Percentiles rank a stretch among this genome's conserved stretches.
phyloP scores from a whole-genome alignment of 2,113 vertebrate genomes.

The Paratilapia polleni region DNA sequence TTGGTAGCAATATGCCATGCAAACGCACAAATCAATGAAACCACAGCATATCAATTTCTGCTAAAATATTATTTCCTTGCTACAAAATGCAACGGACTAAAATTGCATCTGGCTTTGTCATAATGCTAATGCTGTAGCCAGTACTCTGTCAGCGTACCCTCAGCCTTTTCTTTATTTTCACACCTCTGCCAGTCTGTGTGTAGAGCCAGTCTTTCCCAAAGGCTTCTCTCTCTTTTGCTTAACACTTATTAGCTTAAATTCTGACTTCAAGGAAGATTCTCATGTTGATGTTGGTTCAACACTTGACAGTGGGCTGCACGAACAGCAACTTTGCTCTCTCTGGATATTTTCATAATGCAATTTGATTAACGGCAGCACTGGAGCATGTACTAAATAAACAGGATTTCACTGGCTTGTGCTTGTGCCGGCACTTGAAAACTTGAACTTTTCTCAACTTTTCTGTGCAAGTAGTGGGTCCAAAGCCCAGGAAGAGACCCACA shows the following conservation, averaged over 20 bases:
- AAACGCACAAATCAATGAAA: background rate
- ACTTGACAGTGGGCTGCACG: no score
- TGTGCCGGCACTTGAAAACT: no score
- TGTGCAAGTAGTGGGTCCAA: no score
- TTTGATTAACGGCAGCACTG: no score
- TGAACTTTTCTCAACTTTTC: no score
- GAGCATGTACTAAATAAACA: no score
- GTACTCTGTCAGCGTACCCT: background rate
- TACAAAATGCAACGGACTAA: background rate
- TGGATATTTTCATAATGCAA: no score
- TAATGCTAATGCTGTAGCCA: background rate
- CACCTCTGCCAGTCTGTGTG: background rate
- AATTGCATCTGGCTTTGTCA: background rate
- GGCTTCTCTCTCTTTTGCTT: background rate
- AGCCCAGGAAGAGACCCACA: no score
- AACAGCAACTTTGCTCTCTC: background rate
- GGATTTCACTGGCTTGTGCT: no score
- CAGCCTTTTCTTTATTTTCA: background rate
- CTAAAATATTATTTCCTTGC: background rate
- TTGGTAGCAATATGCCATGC: background rate
- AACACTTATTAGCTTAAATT: background rate
- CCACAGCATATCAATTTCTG: background rate
- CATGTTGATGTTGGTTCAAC: no score
- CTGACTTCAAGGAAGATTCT: no score
- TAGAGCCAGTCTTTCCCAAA: background rate